Evolutionary conservation across 2,797 vertebrate species (phyloP).

Genomic region (Taenioides sp.): DNA sequence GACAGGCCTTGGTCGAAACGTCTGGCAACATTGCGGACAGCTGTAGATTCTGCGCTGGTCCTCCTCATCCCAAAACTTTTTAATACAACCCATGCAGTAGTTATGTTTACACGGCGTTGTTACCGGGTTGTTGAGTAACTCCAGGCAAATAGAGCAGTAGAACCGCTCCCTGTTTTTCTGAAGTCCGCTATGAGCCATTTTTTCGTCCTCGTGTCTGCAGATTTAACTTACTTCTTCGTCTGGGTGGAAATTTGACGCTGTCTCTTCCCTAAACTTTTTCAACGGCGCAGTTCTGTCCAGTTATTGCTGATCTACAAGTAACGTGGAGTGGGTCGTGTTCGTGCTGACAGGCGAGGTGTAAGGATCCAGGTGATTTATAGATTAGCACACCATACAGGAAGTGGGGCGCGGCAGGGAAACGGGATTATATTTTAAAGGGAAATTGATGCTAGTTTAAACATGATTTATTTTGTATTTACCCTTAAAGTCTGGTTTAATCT

Average conservation of each 20-base stretch:
- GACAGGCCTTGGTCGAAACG: neutral
- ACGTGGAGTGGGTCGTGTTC: neutral
- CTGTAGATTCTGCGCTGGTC: conserved; percentile 13
- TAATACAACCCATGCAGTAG: conserved; percentile 16
- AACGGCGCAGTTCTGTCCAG: neutral
- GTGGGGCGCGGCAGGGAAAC: neutral
- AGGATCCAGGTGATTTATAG: neutral
- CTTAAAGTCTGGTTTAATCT: no score
- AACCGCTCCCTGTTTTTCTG: conserved; percentile 8
- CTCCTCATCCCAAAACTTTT: conserved; percentile 14
- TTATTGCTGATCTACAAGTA: neutral
- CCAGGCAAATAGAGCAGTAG: conserved; percentile 9
- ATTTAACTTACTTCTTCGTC: neutral
- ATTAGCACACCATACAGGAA: neutral
- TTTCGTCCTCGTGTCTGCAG: neutral
- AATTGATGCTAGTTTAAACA: neutral
- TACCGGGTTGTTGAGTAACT: conserved; percentile 1
- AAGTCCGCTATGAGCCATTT: conserved; percentile 5
- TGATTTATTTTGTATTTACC: no score
- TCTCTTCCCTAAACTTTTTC: neutral
- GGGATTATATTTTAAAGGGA: neutral
- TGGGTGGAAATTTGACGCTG: neutral
- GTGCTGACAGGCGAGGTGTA: neutral
- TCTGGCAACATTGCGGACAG: conserved; percentile 10
- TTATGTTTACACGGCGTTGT: conserved; percentile 7